Base-by-base conservation (phyloP, 1,140 invertebrate genomes). In the Caenorhabditis remanei region DNA sequence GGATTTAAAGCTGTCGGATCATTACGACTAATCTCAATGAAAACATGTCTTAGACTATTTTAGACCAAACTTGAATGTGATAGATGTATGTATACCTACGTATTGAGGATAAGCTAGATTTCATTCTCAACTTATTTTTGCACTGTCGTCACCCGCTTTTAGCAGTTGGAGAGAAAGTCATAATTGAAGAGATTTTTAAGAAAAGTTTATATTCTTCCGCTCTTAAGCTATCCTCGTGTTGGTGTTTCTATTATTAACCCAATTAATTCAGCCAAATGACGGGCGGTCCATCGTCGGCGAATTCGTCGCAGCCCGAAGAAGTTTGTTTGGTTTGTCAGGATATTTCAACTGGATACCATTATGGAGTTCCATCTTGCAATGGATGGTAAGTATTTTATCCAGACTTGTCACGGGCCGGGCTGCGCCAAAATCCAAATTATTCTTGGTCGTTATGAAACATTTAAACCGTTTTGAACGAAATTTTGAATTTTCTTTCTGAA, bases 281-380 rank as follows among this genome's bases (percentile, higher is more conserved):
- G 46, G 71, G 71, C 46, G 46, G 46, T 24, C 46, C 71, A 24
- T 79, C 71, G 5, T 48, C 71, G 16, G n/a, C 41, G 0, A 84
- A 84, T 41, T 71, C 86, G n/a, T 84, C 83, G 11, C 83, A 83
- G 85, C 56, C 67, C 4, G 90, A 90, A 71, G 90, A 90, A 41
- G 21, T 91, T 14, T 91, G 90, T 55, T 63, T 91, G 21, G 91
- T 91, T 21, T 92, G 91, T 82, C 90, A 91, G 50, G 91, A 92
- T 83, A 86, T 87, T 21, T 88, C 87, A 19, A 92, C 91, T 11
- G 91, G 91, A 41, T 92, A 90, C 79, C 91, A 92, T 71, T 92
- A 92, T 86, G 92, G 92, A 7, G 91, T 92, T 13, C 91, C 91
- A 4, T 90, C 89, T 24, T 92, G 91, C 65, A 92, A 92, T 83